Conservation (phyloP, 2,797 vertebrate genomes). For the Adelosebastes latens region DNA sequence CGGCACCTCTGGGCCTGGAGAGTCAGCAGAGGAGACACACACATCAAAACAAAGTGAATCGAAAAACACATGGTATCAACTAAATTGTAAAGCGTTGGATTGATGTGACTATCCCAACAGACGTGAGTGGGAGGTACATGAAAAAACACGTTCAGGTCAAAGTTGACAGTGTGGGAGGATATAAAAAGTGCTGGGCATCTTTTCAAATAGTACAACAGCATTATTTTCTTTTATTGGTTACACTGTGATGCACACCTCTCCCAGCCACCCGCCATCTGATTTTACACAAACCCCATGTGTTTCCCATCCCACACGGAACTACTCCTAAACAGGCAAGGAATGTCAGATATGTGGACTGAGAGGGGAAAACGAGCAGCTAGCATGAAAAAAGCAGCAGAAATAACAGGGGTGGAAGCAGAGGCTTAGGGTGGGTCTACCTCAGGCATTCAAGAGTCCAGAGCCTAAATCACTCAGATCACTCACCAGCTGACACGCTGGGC, state of each 20-base stretch:
- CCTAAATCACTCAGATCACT: conserved; percentile 55
- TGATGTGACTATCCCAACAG: conserved; percentile 20
- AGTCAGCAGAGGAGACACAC: conserved; percentile 8
- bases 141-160: conserved; percentile 16
- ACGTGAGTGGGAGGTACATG: conserved; percentile 55
- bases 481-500: conserved; percentile 38
- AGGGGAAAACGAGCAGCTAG: conserved; percentile 56
- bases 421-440: conserved; percentile 76
- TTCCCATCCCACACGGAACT: conserved; percentile 73
- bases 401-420: conserved; percentile 75
- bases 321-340: conserved; percentile 77
- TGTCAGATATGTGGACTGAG: conserved; percentile 74
- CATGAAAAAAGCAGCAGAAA: conserved; percentile 74
- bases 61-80: not conserved
- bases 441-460: conserved; percentile 63
- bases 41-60: conserved; percentile 18
- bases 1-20: conserved; percentile 59
- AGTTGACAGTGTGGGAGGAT: conserved; percentile 44
- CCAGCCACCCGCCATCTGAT: conserved; percentile 44
- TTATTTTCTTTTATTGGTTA: conserved; percentile 33
- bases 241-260: conserved; percentile 43
- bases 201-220: conserved; percentile 35
- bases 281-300: conserved; percentile 74
- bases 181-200: conserved; percentile 45
- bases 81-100: conserved; percentile 5